Percentiles rank a stretch among this genome's conserved stretches.
Evolutionary conservation across 37 sponge, comb jelly and placozoan species (phyloP).

Genomic region (Ephydatia muelleri): DNA sequence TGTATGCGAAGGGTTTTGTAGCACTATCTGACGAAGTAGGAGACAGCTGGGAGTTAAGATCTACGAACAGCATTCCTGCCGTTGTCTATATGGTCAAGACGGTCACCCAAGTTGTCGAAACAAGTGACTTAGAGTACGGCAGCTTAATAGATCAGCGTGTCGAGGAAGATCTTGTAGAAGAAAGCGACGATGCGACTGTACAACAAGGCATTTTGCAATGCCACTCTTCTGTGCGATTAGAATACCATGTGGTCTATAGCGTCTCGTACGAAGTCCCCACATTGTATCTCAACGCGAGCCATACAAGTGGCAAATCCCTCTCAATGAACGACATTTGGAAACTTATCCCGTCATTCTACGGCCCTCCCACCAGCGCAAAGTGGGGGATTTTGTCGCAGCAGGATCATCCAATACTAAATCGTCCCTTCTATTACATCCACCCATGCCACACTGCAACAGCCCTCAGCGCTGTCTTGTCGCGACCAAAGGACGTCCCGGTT

Average conservation of each 20-base stretch:
- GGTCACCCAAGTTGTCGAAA: not conserved
- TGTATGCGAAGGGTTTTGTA: constrained; percentile 25
- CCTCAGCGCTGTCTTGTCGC: not conserved
- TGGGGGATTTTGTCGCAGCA: constrained; percentile 80
- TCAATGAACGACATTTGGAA: constrained; percentile 76
- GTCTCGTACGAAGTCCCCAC: constrained; percentile 85
- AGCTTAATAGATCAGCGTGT: not conserved
- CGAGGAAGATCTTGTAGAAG: not conserved
- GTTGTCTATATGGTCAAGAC: constrained; percentile 31
- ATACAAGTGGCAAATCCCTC: constrained; percentile 58
- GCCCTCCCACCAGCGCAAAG: not conserved
- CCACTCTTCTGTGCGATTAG: constrained; percentile 16
- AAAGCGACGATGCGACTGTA: constrained; percentile 8
- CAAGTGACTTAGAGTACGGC: not conserved
- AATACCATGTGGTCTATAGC: constrained; percentile 87
- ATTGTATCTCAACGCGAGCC: constrained; percentile 76
- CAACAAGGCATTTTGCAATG: not conserved
- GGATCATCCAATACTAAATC: constrained; percentile 83
- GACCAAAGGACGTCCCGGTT: not conserved
- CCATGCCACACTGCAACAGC: constrained; percentile 85
- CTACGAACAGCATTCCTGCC: not conserved
- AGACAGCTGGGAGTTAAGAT: constrained; percentile 68
- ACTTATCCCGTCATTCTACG: constrained; percentile 21
- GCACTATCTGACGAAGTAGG: constrained; percentile 43
- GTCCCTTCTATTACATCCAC: constrained; percentile 86